Conservation (phyloP, 2,113 vertebrate species). For the Asarcornis scutulata region DNA sequence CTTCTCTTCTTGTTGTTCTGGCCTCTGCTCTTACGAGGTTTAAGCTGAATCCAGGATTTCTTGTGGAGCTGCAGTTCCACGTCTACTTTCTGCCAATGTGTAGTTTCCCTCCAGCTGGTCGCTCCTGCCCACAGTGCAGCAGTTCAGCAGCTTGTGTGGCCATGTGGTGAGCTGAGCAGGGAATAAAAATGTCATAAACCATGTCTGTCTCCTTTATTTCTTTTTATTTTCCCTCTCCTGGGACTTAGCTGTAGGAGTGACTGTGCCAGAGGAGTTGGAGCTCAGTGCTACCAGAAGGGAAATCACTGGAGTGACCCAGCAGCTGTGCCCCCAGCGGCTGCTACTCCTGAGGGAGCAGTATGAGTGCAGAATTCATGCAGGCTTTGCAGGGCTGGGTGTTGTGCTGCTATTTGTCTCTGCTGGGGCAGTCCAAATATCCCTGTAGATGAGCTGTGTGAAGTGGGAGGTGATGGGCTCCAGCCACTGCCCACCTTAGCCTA, state of each 20-base stretch:
- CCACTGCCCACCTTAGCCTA: background rate
- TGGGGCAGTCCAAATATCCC: background rate
- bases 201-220: background rate
- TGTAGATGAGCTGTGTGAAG: rapidly evolving
- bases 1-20: background rate
- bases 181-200: background rate
- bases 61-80: background rate
- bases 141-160: background rate
- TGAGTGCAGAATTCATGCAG: background rate
- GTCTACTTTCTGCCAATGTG: background rate
- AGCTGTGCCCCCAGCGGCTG: background rate
- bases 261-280: background rate
- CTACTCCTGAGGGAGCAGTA: background rate
- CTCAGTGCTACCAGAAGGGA: rapidly evolving
- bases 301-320: background rate
- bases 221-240: background rate
- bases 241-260: background rate
- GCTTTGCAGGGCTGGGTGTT: background rate
- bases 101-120: background rate
- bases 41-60: background rate
- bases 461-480: rapidly evolving
- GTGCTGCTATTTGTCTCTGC: background rate
- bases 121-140: background rate
- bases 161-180: background rate
- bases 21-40: background rate